These are phyloP conservation scores for Pangasius mekongensis DNA, from an alignment of 2,797 vertebrate species.

Conservation along the genomic window DNA sequence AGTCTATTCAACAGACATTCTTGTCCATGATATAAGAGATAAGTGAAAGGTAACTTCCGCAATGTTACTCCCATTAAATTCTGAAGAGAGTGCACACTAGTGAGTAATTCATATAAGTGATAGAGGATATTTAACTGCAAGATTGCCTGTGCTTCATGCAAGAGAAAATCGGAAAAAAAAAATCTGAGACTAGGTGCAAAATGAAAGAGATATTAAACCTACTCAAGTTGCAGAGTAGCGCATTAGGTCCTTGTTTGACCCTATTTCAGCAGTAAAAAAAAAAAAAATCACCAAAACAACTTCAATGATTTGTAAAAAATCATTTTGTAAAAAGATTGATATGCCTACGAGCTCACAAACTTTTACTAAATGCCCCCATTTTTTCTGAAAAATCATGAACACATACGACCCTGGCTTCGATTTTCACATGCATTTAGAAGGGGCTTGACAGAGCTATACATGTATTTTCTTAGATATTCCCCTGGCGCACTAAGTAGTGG, in stretches of 20 bases:
- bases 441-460: constrained; percentile 35
- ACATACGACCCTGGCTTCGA: constrained; percentile 37
- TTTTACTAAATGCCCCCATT: constrained; percentile 53
- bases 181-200: constrained; percentile 47
- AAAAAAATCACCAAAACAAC: neutral
- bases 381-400: constrained; percentile 52
- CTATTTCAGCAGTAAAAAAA: neutral
- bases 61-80: constrained; percentile 70
- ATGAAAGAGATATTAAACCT: constrained; percentile 52
- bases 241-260: constrained; percentile 8
- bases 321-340: constrained; percentile 54
- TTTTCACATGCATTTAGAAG: constrained; percentile 60
- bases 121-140: constrained; percentile 53
- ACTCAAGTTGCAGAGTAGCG: constrained; percentile 27
- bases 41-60: constrained; percentile 68
- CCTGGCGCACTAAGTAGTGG: constrained; percentile 53
- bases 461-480: constrained; percentile 59
- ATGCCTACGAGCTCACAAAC: constrained; percentile 63
- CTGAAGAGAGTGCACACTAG: constrained; percentile 47
- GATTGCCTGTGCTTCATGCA: constrained; percentile 28
- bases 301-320: constrained; percentile 46
- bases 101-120: constrained; percentile 62
- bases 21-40: constrained; percentile 54
- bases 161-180: constrained; percentile 46
- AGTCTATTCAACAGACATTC: constrained; percentile 61